These are phyloP conservation scores for Liparis tanakae DNA, from an alignment of 2,797 vertebrate species.

Conservation along the genomic window DNA sequence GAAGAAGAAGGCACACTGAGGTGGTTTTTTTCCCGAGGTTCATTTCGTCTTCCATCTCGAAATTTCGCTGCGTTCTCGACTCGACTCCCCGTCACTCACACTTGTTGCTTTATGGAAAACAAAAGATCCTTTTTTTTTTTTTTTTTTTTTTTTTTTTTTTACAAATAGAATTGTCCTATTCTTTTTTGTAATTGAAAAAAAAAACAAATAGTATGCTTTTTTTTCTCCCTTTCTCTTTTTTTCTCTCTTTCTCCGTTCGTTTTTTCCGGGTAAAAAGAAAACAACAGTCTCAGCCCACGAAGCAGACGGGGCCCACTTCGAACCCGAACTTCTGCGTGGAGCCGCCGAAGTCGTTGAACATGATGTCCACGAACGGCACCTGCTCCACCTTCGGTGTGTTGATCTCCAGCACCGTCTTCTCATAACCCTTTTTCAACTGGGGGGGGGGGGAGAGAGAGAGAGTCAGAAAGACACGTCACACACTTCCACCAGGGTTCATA, in stretches of 20 bases:
- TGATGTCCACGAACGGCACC: constrained; percentile 96
- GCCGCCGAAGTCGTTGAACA: constrained; percentile 99
- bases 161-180: constrained; percentile 85
- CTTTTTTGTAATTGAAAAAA: constrained; percentile 71
- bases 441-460: constrained; percentile 17
- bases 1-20: constrained; percentile 92
- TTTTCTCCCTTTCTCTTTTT: constrained; percentile 48
- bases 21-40: constrained; percentile 90
- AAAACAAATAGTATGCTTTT: constrained; percentile 79
- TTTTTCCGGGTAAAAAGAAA: constrained; percentile 1
- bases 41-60: constrained; percentile 75
- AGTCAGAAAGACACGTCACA: neutral
- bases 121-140: constrained; percentile 75
- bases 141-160: constrained; percentile 45
- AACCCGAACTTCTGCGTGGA: constrained; percentile 98
- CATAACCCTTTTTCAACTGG: constrained; percentile 94
- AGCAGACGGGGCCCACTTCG: constrained; percentile 98
- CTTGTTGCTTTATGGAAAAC: constrained; percentile 79
- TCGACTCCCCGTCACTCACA: constrained; percentile 71
- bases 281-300: constrained; percentile 93
- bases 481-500: too few relatives aligned
- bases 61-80: constrained; percentile 80
- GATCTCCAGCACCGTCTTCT: constrained; percentile 96
- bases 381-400: constrained; percentile 98
- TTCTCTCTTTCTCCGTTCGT: constrained; percentile 61